Base-by-base conservation (phyloP, 2,888 invertebrate genomes). In the Caradrina kadenii region DNA sequence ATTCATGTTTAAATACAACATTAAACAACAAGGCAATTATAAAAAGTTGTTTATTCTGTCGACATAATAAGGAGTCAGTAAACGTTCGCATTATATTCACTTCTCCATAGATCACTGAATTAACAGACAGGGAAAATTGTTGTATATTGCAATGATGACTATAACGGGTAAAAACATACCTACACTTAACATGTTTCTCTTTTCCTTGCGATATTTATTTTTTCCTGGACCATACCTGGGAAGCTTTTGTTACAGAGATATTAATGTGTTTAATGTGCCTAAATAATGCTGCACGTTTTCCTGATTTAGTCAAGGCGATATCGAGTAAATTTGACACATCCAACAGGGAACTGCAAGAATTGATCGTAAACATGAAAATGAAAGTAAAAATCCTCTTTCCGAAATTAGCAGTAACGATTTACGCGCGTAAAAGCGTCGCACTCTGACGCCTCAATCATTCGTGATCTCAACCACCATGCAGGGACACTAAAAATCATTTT, bases 401-500 rank as follows among this genome's bases (percentile, higher is more conserved):
- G 22, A 75, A 83, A 80, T 83, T 81, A 83, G 74, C 72, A 62
- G 55, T 70, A 69, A 83, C 63, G 72, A 79, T 73, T 58, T 58
- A 65, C 60, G 53, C n/a, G 45, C 39, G 67, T 73, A 74, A 79
- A 74, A 62, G 54, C 64, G 39, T 69, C 42, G 6, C 52, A 35
- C n/a, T 61, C 35, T 58, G 81, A 83, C 77, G 67, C 71, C 69
- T 83, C 83, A 79, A 81, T 84, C 74, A 73, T 15, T 54, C 60
- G 49, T 55, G n/a, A 73, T 72, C 56, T 56, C 13, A 39, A 13
- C 35, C 60, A 69, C 79, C 79, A 67, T 73, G 73, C 69, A 73
- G 62, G 69, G 72, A 77, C 78, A 81, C 77, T 89, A 85, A 89
- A 89, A 88, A 85, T 86, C 80, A 84, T 87, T 89, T 88, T 80